These are phyloP conservation scores for Thamnophis sirtalis DNA, from an alignment of 2,113 vertebrate genomes.

Conservation along the genomic window DNA sequence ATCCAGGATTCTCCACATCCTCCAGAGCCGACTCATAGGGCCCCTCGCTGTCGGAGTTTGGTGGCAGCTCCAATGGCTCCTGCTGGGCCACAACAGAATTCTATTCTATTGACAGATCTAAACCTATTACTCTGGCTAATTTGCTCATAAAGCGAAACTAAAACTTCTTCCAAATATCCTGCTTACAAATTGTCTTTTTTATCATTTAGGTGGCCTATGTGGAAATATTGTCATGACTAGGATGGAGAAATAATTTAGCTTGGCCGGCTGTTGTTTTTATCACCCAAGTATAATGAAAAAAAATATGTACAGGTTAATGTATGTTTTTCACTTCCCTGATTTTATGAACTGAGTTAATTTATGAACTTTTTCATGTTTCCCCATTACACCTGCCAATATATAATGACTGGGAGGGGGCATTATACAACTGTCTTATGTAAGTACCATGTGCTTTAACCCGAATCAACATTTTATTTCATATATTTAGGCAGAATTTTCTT, in stretches of 20 bases:
- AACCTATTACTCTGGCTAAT: not conserved
- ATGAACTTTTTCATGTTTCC: slow-evolving; percentile 18
- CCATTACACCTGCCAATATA: not conserved
- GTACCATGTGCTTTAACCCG: slow-evolving; percentile 31
- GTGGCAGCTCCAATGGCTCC: too few relatives aligned
- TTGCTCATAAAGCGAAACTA: not conserved
- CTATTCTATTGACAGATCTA: not conserved
- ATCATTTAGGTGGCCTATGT: not conserved
- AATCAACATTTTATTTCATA: slow-evolving; percentile 52
- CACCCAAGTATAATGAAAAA: not conserved
- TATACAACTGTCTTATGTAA: slow-evolving; percentile 3
- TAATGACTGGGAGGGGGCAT: slow-evolving; percentile 13
- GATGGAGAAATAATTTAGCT: not conserved
- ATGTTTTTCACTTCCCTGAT: not conserved
- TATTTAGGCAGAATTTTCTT: slow-evolving; percentile 49
- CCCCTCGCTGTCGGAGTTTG: too few relatives aligned
- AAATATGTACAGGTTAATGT: not conserved
- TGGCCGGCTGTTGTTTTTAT: not conserved
- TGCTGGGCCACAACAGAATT: too few relatives aligned
- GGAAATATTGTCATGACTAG: not conserved
- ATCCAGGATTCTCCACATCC: too few relatives aligned
- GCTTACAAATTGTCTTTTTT: not conserved
- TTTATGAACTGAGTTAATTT: not conserved
- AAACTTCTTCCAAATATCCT: not conserved
- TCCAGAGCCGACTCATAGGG: too few relatives aligned